Evolutionary conservation across 1,140 invertebrate species (phyloP), one percentile per base, ranked within the genome.

Genomic region (Diorhabda elongata): DNA sequence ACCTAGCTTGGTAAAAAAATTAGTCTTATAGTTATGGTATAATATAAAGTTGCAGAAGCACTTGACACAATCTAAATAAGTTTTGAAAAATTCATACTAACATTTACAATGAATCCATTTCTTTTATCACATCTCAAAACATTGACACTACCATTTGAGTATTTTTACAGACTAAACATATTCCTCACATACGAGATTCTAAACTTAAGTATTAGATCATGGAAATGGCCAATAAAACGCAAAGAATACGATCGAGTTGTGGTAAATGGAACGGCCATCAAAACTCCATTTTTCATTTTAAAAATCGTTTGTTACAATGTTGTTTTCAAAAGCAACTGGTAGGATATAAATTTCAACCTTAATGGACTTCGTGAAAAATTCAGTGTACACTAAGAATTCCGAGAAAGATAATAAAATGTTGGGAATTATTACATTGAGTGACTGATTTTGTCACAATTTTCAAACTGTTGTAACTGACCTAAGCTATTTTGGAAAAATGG

Each of bases 201-300:
- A 52, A 52, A 52, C 47, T 52, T 52, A 52, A 52, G 47, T 52
- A 52, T 52, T 52, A 52, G 47, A 52, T 52, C 47, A 52, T 52
- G 47, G 47, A 52, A 52, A 52, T 52, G 47, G 47, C 47, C 47
- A 52, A 52, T 52, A 52, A 52, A 52, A 52, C 47, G 47, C 47
- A 52, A 52, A 52, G 47, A 52, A 52, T 52, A 52, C 47, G 47
- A n/a, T 26, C 47, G 47, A 52, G 47, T 26, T 52, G 47, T 52
- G 47, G 47, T 52, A 52, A 52, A 52, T 52, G 47, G 47, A 52
- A n/a, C 47, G 47, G 47, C 47, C 47, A 52, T 52, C 47, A 52
- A 52, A 52, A 4, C 47, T n/a, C 47, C 47, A 52, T 52, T 52
- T 52, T 52, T n/a, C 47, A 52, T 52, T 52, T 52, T 52, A 52